Percentiles rank a stretch among this genome's conserved stretches.
Conservation (phyloP, 2,113 vertebrate genomes). For the Macrotis lagotis region DNA sequence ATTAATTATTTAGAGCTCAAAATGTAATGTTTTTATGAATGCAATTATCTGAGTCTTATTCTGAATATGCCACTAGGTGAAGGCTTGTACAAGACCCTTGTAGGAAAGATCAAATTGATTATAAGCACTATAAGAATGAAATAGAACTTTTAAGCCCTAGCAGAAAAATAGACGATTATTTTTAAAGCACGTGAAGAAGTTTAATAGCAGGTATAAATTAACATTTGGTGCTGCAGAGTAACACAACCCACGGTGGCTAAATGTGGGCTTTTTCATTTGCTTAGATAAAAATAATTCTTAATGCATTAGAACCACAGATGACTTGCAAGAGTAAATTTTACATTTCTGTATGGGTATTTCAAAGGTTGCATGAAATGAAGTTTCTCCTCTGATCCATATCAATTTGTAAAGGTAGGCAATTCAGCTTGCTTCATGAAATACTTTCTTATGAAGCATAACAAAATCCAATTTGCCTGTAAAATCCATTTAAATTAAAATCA, state of each 20-base stretch:
- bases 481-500: slow-evolving; percentile 87
- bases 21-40: slow-evolving; percentile 36
- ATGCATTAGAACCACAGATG: slow-evolving; percentile 67
- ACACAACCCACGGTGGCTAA: slow-evolving; percentile 37
- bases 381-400: slow-evolving; percentile 84
- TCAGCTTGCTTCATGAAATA: slow-evolving; percentile 79
- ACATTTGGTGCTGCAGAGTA: slow-evolving; percentile 31
- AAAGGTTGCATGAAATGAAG: slow-evolving; percentile 84
- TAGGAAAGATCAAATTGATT: slow-evolving; percentile 42
- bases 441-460: slow-evolving; percentile 83
- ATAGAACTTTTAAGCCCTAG: not conserved
- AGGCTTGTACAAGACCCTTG: slow-evolving; percentile 15
- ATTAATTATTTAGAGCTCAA: slow-evolving; percentile 14
- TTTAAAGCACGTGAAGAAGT: slow-evolving; percentile 42
- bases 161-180: slow-evolving; percentile 33
- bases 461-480: slow-evolving; percentile 85
- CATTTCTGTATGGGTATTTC: slow-evolving; percentile 80
- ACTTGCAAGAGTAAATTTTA: slow-evolving; percentile 79
- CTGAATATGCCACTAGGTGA: not conserved
- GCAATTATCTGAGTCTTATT: not conserved
- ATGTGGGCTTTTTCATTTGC: slow-evolving; percentile 58
- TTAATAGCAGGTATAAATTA: slow-evolving; percentile 54
- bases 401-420: slow-evolving; percentile 82
- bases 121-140: not conserved
- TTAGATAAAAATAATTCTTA: slow-evolving; percentile 77